Base-by-base conservation (phyloP, 30 jellyfish, hydroid and myxozoan species). In the Turritopsis dohrnii region DNA sequence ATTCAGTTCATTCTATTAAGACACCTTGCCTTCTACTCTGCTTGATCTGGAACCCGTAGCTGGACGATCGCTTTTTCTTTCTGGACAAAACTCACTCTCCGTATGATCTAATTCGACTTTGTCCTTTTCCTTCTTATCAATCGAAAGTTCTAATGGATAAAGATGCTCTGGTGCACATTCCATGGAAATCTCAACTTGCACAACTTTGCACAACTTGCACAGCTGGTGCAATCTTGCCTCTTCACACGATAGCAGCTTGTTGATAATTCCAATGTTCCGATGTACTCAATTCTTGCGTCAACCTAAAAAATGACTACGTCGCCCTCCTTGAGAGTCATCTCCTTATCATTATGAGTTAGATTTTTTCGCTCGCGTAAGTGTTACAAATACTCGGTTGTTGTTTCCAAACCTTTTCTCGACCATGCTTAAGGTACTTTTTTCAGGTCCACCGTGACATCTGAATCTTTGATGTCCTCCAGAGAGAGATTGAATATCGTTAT, bases 291-390 rank as follows among this genome's bases (percentile, higher is more conserved):
- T 84, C 19, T 76, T 29, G 72, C 90, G 52, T 83, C 90, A 8
- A 88, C 89, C 53, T 72, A 31, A 53, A 83, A 71, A 28, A 83
- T 72, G 52, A 83, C 90, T 8, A 83, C 91, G 65, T 83, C 90
- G 53, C 90, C 89, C 21, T 72, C 88, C 24, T 74, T 28, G 19
- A n/a, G 30, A 52, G 21, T 29, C 17, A 22, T 17, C 28, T 60
- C 29, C 21, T 66, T 29, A 18, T 19, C 30, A 16, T 83, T 72
- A 29, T 41, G 87, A 53, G 24, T 81, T n/a, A 81, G 29, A 69
- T 81, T 27, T 21, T 80, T 85, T 16, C 87, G 75, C 75, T 82
- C 88, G 17, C 88, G 72, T 29, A 82, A 30, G 23, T 22, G 21
- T 72, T 53, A 71, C 66, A 83, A 16, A 52, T 83, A 83, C 54